Evolutionary conservation across 2,888 invertebrate species (phyloP), one percentile per base, ranked within the genome.

Genomic region (Thera britannica): DNA sequence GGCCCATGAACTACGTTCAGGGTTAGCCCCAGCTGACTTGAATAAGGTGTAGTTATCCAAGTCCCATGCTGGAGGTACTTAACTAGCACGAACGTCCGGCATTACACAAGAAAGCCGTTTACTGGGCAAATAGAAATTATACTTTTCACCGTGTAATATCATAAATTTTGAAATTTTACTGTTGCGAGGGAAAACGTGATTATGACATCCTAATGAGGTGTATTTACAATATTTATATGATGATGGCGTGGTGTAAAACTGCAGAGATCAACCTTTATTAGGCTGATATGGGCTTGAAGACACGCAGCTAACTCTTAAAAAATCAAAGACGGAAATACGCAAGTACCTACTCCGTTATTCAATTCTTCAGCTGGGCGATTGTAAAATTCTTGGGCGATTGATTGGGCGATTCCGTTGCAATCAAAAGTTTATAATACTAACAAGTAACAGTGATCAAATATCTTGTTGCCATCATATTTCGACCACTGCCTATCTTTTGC

Each of bases 61-160:
- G 2, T 56, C 41, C 46, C 58, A 41, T 46, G 44, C 44, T 23
- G 44, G 46, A 44, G 57, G 9, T 34, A 58, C 46, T 44, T 56
- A 62, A 11, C 51, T 7, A 48, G 41, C 67, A 60, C 65, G 55
- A 54, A 65, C 61, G 48, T 61, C 60, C 60, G 63, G n/a, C 44
- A 58, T 68, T 68, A 34, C 58, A 58, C 68, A 65, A 68, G 62
- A 68, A 68, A 68, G 64, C 57, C 51, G 63, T 51, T 58, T 41
- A 55, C 59, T 63, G 11, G 62, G 49, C 67, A 68, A 67, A 63
- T 62, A 63, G 58, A 61, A 66, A 66, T 44, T 61, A 57, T 56
- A 57, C 61, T 48, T 62, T 66, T 61, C 59, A 54, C 61, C 58
- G 36, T 3, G 57, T 41, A 61, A 57, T 61, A 49, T 56, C 23